phyloP scores from a whole-genome alignment of 2,797 vertebrate species.

The Leuciscus waleckii region DNA sequence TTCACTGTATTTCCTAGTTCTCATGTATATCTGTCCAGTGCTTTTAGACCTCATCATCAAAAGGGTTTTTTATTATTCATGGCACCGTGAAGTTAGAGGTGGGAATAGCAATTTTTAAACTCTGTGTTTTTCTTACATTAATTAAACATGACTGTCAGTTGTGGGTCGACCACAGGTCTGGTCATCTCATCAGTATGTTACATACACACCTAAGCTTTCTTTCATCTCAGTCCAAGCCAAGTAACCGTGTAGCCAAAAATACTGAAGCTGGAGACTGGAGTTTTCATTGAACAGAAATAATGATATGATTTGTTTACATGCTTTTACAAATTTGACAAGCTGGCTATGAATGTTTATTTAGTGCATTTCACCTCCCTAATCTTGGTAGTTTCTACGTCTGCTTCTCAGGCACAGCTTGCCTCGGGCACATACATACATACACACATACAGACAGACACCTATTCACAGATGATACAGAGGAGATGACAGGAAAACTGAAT shows the following conservation, averaged over 20 bases:
- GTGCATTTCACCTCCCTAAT: neutral
- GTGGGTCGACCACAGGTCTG: conserved; percentile 26
- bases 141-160: conserved; percentile 41
- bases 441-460: neutral
- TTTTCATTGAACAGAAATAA: conserved; percentile 22
- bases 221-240: conserved; percentile 30
- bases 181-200: conserved; percentile 25
- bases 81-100: conserved; percentile 7
- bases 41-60: conserved; percentile 21
- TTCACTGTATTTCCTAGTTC: conserved; percentile 3
- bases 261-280: neutral
- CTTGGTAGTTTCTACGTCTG: neutral
- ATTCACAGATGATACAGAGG: neutral
- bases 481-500: neutral
- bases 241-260: conserved; percentile 4
- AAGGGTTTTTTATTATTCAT: conserved; percentile 32
- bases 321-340: conserved; percentile 10
- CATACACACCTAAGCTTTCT: conserved; percentile 15
- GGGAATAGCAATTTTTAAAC: conserved; percentile 26
- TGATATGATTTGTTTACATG: conserved; percentile 16
- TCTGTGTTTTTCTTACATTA: conserved; percentile 17
- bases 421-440: neutral
- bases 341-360: neutral
- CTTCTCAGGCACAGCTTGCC: conserved; percentile 10
- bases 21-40: conserved; percentile 4